Evolutionary conservation across 2,888 invertebrate genomes (phyloP), one percentile per base, ranked within the genome.

Genomic region (Acanthopleura granulata): DNA sequence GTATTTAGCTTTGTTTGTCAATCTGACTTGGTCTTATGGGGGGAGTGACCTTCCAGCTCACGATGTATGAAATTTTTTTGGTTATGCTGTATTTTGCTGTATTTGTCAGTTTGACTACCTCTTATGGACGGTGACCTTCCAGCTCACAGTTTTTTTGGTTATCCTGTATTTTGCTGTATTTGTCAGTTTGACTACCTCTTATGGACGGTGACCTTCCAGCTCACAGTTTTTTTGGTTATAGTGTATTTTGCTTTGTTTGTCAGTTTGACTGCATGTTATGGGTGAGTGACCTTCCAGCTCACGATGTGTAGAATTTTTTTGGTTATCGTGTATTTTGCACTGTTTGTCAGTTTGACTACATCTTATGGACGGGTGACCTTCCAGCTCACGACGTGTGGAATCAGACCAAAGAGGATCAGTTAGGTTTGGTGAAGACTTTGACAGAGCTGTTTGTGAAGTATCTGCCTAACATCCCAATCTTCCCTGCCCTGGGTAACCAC

Each of bases 201-300:
- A 61, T 97, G 98, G 96, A 98, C 98, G 98, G 98, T 6, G 99
- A 99, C 91, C 91, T 98, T 79, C 97, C 98, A 6, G 96, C 98
- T 0, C 99, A 99, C 87, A 97, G 98, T 88, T 61, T n/a, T 61
- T 61, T 3, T 61, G 25, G n/a, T 61, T 61, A 22, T 22, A 1
- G 3, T 25, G 49, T 40, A 9, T 40, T 40, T 40, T 40, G 3
- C 40, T 40, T 9, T 40, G 40, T 40, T 50, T 75, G 84, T 74
- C 77, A 91, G 96, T 88, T 92, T 79, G 91, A 92, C 81, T 89
- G 90, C 81, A 89, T 99, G 80, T 91, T 97, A 57, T 97, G 98
- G 96, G 98, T 98, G 0, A 98, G 98, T 6, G 99, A 99, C 91
- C 91, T 98, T 79, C 97, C 98, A 6, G 96, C 98, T 0, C 99